These are phyloP conservation scores for Apamea epomidion DNA, from an alignment of 2,888 invertebrate species.

Conservation along the genomic window DNA sequence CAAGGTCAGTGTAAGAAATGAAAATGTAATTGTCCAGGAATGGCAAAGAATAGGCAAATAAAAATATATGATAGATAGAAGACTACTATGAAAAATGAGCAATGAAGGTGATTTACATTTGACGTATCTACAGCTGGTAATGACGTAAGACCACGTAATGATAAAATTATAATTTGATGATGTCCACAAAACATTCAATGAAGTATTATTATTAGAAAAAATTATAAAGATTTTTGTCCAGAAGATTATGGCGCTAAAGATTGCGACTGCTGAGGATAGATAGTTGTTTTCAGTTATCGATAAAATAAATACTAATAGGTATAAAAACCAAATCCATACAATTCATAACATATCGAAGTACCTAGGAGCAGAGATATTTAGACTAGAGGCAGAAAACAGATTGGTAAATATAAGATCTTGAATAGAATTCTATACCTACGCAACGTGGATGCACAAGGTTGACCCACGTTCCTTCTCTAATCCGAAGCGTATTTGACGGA, in stretches of 20 bases:
- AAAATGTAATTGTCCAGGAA: neutral
- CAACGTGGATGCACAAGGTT: conserved; percentile 24
- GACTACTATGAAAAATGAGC: neutral
- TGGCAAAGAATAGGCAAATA: neutral
- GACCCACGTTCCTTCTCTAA: conserved; percentile 4
- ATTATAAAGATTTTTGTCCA: neutral
- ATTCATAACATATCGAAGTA: neutral
- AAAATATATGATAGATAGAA: conserved; percentile 15
- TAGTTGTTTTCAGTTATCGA: neutral
- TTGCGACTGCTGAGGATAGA: neutral
- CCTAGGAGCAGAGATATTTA: neutral
- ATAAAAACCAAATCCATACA: neutral
- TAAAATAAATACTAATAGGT: neutral
- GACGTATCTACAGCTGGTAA: conserved; percentile 45
- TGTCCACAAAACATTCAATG: conserved; percentile 12
- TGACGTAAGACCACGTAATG: conserved; percentile 37
- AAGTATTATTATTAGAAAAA: neutral
- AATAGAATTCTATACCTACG: conserved; percentile 2
- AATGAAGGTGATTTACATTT: conserved; percentile 50
- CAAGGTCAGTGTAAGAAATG: neutral
- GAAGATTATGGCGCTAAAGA: neutral
- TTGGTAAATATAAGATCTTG: conserved; percentile 13
- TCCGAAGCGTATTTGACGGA: neutral
- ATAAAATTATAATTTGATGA: conserved; percentile 36
- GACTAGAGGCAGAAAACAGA: neutral